A percentile compares a stretch with the other conserved stretches of the same genome.
phyloP scores from a whole-genome alignment of 2,797 vertebrate genomes.

The Chrysocyon brachyurus region DNA sequence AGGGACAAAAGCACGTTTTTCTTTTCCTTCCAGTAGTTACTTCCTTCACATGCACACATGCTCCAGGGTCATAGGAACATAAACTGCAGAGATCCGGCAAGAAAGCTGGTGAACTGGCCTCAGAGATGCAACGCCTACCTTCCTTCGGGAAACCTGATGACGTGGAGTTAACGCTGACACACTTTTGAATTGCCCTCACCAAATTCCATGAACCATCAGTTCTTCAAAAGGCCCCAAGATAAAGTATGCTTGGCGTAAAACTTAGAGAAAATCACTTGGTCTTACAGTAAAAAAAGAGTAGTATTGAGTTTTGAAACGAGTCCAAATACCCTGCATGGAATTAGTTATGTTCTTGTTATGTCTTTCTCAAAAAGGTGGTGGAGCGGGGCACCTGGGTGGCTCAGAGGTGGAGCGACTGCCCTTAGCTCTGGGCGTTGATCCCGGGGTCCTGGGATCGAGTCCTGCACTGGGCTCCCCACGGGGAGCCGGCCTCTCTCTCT shows the following conservation, averaged over 20 bases:
- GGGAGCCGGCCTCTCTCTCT: too few relatives aligned
- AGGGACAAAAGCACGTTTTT: background rate
- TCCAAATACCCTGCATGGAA: background rate
- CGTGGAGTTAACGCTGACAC: rapidly evolving
- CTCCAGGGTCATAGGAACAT: background rate
- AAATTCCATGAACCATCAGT: background rate
- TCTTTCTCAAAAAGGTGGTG: background rate
- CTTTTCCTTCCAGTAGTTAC: slow-evolving; percentile 10
- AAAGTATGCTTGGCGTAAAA: background rate
- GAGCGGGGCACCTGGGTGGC: too few relatives aligned
- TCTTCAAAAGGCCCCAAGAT: background rate
- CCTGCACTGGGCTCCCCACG: too few relatives aligned
- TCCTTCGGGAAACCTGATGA: background rate
- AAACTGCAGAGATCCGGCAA: background rate
- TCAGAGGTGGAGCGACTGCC: too few relatives aligned
- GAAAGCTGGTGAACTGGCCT: background rate
- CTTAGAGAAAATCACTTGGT: slow-evolving; percentile 11
- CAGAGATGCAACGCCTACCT: background rate
- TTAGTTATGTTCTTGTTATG: slow-evolving; percentile 24
- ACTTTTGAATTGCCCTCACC: background rate
- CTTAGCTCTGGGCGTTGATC: too few relatives aligned
- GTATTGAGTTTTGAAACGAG: background rate
- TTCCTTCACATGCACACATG: background rate
- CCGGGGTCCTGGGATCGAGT: too few relatives aligned
- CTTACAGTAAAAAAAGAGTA: background rate